A percentile compares a stretch with the other conserved stretches of the same genome.
Conservation (phyloP, 2,797 vertebrate genomes). For the Clarias pachynema region DNA sequence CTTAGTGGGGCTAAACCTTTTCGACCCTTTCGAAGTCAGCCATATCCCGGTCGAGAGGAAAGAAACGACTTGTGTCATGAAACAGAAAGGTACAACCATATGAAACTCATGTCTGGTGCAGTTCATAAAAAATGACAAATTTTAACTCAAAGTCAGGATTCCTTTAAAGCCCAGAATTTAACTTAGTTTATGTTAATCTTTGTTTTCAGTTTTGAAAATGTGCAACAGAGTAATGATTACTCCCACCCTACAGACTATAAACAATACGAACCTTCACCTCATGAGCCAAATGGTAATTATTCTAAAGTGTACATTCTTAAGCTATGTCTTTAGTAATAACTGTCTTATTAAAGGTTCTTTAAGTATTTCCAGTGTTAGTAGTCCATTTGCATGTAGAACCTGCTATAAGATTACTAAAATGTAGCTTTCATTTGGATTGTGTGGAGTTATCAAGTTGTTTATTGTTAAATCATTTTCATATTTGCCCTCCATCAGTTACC, state of each 20-base stretch:
- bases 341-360: background rate
- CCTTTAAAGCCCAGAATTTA: background rate
- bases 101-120: background rate
- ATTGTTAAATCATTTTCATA: background rate
- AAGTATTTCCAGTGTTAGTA: background rate
- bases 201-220: conserved; percentile 71
- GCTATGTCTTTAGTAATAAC: background rate
- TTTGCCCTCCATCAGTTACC: background rate
- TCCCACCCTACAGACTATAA: conserved; percentile 65
- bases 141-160: conserved; percentile 2
- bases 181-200: background rate
- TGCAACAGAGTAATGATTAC: conserved; percentile 67
- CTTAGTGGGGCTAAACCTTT: conserved; percentile 64
- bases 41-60: conserved; percentile 74
- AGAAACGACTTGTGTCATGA: conserved; percentile 69
- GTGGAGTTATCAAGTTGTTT: background rate
- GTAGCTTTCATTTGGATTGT: background rate
- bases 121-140: background rate
- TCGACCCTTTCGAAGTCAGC: conserved; percentile 71
- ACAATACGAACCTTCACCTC: conserved; percentile 62
- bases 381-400: background rate
- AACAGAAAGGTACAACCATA: conserved; percentile 65
- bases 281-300: conserved; percentile 31
- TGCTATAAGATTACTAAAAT: background rate
- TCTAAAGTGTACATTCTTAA: background rate